Evolutionary conservation across 2,888 invertebrate genomes (phyloP).

Genomic region (Archips crataeganus): DNA sequence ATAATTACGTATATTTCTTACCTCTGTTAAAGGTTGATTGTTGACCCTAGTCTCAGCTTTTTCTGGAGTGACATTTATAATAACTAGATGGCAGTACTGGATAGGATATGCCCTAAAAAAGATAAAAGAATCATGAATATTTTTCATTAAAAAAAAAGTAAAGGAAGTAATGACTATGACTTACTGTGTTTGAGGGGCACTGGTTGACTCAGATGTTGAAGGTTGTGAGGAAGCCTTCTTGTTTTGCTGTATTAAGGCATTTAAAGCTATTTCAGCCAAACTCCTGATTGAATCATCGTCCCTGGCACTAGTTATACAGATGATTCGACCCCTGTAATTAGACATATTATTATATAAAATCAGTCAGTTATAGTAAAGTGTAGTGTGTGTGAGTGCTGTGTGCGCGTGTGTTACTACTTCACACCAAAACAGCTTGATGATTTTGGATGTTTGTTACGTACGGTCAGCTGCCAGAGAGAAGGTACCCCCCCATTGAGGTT

Average conservation of each 20-base stretch:
- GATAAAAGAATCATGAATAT: no score
- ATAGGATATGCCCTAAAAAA: conserved; percentile 89
- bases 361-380: no score
- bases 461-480: no score
- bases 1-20: conserved; percentile 57
- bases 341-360: no score
- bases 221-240: conserved; percentile 72
- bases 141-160: no score
- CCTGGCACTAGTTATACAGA: conserved; percentile 95
- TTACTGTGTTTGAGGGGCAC: conserved; percentile 55
- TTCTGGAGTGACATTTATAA: conserved; percentile 95
- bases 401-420: no score
- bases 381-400: no score
- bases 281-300: conserved; percentile 95
- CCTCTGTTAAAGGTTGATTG: conserved; percentile 89
- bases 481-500: no score
- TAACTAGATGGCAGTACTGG: conserved; percentile 95
- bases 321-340: conserved; percentile 90
- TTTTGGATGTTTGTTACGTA: no score
- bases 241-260: conserved; percentile 93
- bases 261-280: conserved; percentile 94
- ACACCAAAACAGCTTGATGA: no score
- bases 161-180: conserved; percentile 42
- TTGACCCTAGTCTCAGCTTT: conserved; percentile 92
- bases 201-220: conserved; percentile 57